Conservation (phyloP, 2,888 invertebrate species). For the Limenitis arthemis region DNA sequence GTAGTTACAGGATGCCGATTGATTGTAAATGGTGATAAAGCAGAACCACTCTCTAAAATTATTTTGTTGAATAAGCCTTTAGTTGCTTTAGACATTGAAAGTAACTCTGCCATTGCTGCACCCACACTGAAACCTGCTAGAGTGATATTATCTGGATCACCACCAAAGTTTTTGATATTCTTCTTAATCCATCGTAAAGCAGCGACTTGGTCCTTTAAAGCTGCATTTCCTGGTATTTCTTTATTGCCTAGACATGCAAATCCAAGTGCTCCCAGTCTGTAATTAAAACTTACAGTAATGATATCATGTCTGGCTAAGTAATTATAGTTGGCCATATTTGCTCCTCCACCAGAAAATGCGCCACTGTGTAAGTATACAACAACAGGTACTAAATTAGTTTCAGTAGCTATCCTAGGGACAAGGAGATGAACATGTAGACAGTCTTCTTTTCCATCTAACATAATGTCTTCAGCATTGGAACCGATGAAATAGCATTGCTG, state of each 20-base stretch:
- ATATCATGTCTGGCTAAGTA: constrained; percentile 78
- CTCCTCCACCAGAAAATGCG: constrained; percentile 52
- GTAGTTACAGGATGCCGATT: constrained; percentile 52
- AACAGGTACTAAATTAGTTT: constrained; percentile 49
- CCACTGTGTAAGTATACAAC: constrained; percentile 59
- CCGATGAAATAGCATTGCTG: constrained; percentile 48
- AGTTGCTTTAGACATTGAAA: constrained; percentile 45
- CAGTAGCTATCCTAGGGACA: constrained; percentile 44
- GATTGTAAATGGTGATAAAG: constrained; percentile 51
- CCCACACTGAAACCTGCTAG: constrained; percentile 88
- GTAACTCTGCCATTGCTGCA: constrained; percentile 67
- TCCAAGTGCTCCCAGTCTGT: constrained; percentile 80
- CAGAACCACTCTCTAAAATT: constrained; percentile 59
- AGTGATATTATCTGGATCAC: constrained; percentile 83
- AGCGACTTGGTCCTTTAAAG: constrained; percentile 86
- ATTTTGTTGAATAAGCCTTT: constrained; percentile 51
- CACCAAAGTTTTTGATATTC: constrained; percentile 84
- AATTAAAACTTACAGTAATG: constrained; percentile 77
- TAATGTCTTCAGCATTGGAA: constrained; percentile 35
- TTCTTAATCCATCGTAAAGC: constrained; percentile 83
- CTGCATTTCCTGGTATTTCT: constrained; percentile 86
- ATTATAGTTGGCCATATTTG: constrained; percentile 59
- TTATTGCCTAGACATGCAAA: constrained; percentile 75
- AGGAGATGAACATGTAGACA: constrained; percentile 49
- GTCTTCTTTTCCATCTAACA: constrained; percentile 48